phyloP scores from a whole-genome alignment of 2,888 invertebrate species.

The Norana najaformis region DNA sequence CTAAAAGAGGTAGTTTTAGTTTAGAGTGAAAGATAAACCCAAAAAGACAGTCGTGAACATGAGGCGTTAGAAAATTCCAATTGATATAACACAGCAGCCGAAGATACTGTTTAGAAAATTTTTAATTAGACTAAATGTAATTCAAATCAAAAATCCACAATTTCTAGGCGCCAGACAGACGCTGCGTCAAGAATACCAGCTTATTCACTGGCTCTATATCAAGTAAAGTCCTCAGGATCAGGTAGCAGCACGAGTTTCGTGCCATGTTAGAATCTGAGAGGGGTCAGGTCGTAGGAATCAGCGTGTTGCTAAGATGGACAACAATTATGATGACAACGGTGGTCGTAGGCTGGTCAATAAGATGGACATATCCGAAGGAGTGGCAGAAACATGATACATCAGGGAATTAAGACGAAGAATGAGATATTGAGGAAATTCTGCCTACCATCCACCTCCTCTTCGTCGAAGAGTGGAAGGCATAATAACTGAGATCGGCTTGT shows the following conservation, averaged over 20 bases:
- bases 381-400: neutral
- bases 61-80: no score
- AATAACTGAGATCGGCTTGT: no score
- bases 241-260: neutral
- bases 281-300: neutral
- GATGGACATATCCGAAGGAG: neutral
- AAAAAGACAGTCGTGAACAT: no score
- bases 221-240: neutral
- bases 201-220: neutral
- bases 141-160: neutral
- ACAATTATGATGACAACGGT: neutral
- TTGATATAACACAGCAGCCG: no score
- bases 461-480: no score
- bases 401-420: no score
- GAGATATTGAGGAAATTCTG: no score
- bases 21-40: no score
- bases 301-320: neutral
- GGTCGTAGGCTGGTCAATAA: neutral
- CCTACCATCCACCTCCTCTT: no score
- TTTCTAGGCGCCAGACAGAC: neutral
- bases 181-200: neutral
- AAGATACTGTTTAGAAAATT: no score
- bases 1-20: no score
- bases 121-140: neutral
- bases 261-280: neutral